Evolutionary conservation across 2,888 invertebrate species (phyloP), one percentile per base, ranked within the genome.

Genomic region (Xestoiulus laeticollis): DNA sequence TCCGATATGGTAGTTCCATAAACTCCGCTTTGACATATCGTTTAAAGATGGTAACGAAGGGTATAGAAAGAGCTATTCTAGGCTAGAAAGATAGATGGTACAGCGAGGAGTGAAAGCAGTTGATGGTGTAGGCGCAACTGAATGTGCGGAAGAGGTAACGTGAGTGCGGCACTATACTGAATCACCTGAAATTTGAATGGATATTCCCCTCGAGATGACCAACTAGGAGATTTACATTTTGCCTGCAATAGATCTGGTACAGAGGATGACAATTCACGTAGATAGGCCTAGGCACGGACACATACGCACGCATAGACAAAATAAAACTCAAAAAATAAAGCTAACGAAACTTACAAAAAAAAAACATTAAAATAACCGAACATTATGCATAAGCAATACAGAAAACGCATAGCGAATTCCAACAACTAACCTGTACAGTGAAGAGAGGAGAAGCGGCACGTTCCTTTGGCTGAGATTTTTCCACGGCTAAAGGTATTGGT

Each of bases 201-300:
- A 85, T 38, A 85, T 44, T 85, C 85, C 12, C 85, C 85, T 43
- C 85, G 85, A n/a, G 88, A 86, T 26, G 88, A 84, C 59, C 89
- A 87, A 26, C 86, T 82, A 38, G 90, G 88, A 19, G 89, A 89
- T 30, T 89, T 89, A 85, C 89, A 84, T 88, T 90, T 90, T 22
- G 85, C 43, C 85, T 86, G 82, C 10, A 88, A 78, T 12, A 90
- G 88, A 89, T 90, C 90, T 48, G 90, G 90, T 78, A 90, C 89
- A 38, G 90, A 90, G 33, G 90, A 89, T 4, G 90, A 90, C 85
- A 90, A 89, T 88, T 90, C 90, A 89, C 89, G 89, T 22, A 89
- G 85, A 59, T 82, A 87, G 38, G 48, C 84, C 88, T 88, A 44
- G 30, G 53, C 33, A 87, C 38, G 26, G 43, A 85, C 44, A 85